These are phyloP conservation scores for Phaethon lepturus DNA, from an alignment of 2,113 vertebrate species.

Conservation along the genomic window DNA sequence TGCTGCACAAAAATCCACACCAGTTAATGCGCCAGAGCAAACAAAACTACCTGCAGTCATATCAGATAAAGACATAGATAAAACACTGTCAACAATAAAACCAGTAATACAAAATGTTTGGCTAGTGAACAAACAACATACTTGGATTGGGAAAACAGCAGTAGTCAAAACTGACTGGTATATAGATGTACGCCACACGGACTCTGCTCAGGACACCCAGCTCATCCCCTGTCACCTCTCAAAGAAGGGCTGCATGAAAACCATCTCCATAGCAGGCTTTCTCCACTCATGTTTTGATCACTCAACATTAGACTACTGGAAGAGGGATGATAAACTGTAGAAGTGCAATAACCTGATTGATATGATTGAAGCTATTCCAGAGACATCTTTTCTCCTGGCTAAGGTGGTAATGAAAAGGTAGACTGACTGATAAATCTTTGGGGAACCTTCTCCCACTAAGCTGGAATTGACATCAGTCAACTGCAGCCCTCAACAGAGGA, in stretches of 20 bases:
- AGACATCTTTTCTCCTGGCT: background rate
- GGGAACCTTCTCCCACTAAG: background rate
- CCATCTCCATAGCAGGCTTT: background rate
- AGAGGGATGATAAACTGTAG: background rate
- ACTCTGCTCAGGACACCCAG: background rate
- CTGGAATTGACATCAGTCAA: rapidly evolving
- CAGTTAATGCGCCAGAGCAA: slow-evolving; percentile 53
- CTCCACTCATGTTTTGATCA: background rate
- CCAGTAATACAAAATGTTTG: slow-evolving; percentile 26
- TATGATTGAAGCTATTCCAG: background rate
- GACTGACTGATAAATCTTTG: background rate
- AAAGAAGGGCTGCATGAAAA: background rate
- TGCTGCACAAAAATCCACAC: slow-evolving; percentile 22
- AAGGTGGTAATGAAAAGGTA: background rate
- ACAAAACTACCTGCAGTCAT: slow-evolving; percentile 47
- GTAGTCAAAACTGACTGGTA: background rate
- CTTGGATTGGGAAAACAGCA: background rate
- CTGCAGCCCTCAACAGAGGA: background rate
- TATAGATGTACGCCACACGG: rapidly evolving
- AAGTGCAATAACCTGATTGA: background rate
- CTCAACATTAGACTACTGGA: background rate
- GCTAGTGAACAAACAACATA: slow-evolving; percentile 10
- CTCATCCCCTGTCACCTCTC: background rate
- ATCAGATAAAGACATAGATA: slow-evolving; percentile 54
- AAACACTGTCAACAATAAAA: slow-evolving; percentile 61